Base-by-base conservation (phyloP, 2,797 vertebrate genomes). In the Cynodonichthys magdalenae region DNA sequence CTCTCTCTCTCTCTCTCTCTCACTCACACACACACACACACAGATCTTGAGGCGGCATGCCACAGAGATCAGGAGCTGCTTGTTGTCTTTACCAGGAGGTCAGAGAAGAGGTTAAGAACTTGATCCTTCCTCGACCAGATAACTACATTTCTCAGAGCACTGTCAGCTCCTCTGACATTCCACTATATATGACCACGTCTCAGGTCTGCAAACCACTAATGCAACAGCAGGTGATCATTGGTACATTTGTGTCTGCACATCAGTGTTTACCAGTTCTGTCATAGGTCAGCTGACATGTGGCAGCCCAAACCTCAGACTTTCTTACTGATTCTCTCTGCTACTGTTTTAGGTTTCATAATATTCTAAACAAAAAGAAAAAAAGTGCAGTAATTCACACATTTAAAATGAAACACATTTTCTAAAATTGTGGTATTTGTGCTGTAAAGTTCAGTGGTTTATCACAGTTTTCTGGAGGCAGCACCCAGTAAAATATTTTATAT, bases 31-130 rank as follows among this genome's bases (percentile, higher is more conserved):
- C 78, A 64, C 66, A 59, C 50, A 63, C 12, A 24, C 54, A 66
- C 3, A 49, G 60, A 65, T 86, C 80, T 81, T 67, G 64, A 86
- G 79, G 81, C 79, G 41, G 84, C 84, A 65, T 87, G 88, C 89
- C 86, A 70, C 83, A 73, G 80, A 89, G 87, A 91, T 90, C 90
- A 90, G 86, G 87, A 74, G 63, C 83, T 76, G 83, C 83, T 83
- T 92, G 89, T 90, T 92, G 89, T 90, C 90, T 90, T 93, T 90
- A 91, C 84, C 80, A 84, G 68, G 49, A 81, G 92, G 91, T 92
- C 82, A 70, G 68, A 66, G 71, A 55, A 85, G 83, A 91, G 92
- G 93, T 92, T 93, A 93, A 93, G 91, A 93, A 92, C 90, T 90
- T 91, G 89, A 93, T 90, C 90, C 89, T 83, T 80, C 86, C 78